A percentile compares a stretch with the other conserved stretches of the same genome.
These are phyloP conservation scores for Oscheius sp. DNA, from an alignment of 2,888 invertebrate genomes.

Conservation along the genomic window DNA sequence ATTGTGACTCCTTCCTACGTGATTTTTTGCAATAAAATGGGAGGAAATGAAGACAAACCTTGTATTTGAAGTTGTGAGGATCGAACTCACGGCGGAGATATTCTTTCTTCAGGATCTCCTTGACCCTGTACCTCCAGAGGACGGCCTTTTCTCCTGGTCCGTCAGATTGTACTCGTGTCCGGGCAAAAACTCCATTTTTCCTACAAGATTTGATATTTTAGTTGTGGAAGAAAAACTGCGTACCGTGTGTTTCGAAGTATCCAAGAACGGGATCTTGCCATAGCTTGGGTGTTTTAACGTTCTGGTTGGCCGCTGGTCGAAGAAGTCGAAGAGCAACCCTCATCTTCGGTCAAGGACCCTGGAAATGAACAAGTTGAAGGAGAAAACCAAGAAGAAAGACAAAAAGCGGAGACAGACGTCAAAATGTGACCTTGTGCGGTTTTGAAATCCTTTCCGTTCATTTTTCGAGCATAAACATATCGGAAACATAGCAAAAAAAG, in stretches of 20 bases:
- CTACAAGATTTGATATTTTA: conserved; percentile 44
- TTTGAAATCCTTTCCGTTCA: too few species aligned
- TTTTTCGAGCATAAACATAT: too few species aligned
- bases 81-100: conserved; percentile 73
- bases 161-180: conserved; percentile 72
- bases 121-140: conserved; percentile 71
- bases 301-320: conserved; percentile 73
- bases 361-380: background rate
- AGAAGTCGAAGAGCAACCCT: conserved; percentile 66
- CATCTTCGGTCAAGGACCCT: conserved; percentile 44
- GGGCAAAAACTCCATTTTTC: conserved; percentile 72
- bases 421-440: too few species aligned
- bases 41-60: conserved; percentile 43
- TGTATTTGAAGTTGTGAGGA: conserved; percentile 72
- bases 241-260: conserved; percentile 64
- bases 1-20: conserved; percentile 70
- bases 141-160: conserved; percentile 72
- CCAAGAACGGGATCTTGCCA: conserved; percentile 71
- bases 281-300: conserved; percentile 66
- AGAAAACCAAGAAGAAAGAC: background rate
- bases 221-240: background rate
- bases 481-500: too few species aligned
- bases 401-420: background rate
- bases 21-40: background rate
- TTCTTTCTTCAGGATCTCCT: conserved; percentile 73